A percentile compares a stretch with the other conserved stretches of the same genome.
phyloP scores from a whole-genome alignment of 1,140 invertebrate species.

The Tetraneura akinire region DNA sequence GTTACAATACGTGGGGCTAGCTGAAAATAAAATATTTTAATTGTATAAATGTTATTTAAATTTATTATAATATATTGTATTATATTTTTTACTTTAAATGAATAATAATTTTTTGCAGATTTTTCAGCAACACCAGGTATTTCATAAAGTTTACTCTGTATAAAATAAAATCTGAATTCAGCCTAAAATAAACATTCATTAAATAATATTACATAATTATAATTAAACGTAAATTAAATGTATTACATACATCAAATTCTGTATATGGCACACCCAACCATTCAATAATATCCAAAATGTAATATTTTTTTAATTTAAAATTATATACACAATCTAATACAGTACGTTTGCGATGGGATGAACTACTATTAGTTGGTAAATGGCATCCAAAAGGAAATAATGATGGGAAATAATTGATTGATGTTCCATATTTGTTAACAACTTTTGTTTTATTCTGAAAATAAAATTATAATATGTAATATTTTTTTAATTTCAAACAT shows the following conservation, averaged over 20 bases:
- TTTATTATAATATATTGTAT: neutral
- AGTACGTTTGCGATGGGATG: constrained; percentile 57
- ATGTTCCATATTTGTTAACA: constrained; percentile 71
- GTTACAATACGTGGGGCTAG: constrained; percentile 26
- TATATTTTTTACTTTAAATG: constrained; percentile 59
- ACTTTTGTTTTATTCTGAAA: constrained; percentile 72
- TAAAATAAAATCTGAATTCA: constrained; percentile 77
- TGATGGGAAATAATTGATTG: constrained; percentile 66
- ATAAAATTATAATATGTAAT: constrained; percentile 53
- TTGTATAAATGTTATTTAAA: neutral
- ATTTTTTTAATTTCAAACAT: neutral
- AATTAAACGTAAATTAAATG: neutral
- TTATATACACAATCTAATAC: constrained; percentile 82
- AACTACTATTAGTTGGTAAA: neutral
- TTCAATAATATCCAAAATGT: constrained; percentile 77
- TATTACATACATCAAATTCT: constrained; percentile 73
- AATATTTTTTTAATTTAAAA: constrained; percentile 67
- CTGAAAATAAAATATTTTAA: constrained; percentile 6
- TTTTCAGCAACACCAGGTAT: constrained; percentile 58
- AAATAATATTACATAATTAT: neutral
- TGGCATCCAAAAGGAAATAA: constrained; percentile 74
- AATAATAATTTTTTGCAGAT: constrained; percentile 61
- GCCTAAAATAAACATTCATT: constrained; percentile 63
- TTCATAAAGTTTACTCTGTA: constrained; percentile 70
- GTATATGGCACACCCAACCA: constrained; percentile 78